Percentiles rank a stretch among this genome's conserved stretches.
phyloP scores from a whole-genome alignment of 2,888 invertebrate species.

The Troglohyphantes excavatus region DNA sequence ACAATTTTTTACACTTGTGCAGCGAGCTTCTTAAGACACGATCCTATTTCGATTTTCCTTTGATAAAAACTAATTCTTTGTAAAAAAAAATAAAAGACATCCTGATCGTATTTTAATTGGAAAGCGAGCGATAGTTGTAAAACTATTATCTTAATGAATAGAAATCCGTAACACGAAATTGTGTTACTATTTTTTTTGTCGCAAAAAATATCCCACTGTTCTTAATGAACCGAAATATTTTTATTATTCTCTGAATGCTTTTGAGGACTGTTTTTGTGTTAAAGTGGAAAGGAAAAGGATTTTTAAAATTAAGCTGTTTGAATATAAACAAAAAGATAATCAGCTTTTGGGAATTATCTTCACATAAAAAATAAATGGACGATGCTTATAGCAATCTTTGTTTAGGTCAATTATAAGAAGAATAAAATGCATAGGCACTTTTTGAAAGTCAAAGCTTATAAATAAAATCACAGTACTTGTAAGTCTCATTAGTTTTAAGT shows the following conservation, averaged over 20 bases:
- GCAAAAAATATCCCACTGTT: conserved; percentile 1
- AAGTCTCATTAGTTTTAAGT: too few relatives aligned
- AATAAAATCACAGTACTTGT: too few relatives aligned
- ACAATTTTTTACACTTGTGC: neutral
- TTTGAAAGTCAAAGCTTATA: too few relatives aligned
- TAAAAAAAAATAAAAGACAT: conserved; percentile 4
- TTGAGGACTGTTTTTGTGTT: neutral
- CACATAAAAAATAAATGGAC: too few relatives aligned
- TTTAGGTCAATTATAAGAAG: too few relatives aligned
- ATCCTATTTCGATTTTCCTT: neutral
- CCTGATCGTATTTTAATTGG: conserved; percentile 23
- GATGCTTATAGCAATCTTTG: too few relatives aligned
- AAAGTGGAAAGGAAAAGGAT: neutral
- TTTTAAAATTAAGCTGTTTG: too few relatives aligned
- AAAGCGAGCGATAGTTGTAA: conserved; percentile 2
- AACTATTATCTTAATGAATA: conserved; percentile 22
- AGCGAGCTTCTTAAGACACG: neutral
- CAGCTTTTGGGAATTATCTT: too few relatives aligned
- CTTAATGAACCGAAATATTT: conserved; percentile 13
- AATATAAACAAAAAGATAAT: too few relatives aligned
- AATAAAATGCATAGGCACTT: too few relatives aligned
- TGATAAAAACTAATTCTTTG: neutral
- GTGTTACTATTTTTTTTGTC: neutral
- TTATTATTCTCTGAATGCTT: neutral
- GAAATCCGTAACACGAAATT: neutral